A percentile compares a stretch with the other conserved stretches of the same genome.
Evolutionary conservation across 1,140 invertebrate genomes (phyloP).

Genomic region (Caenorhabditis latens): DNA sequence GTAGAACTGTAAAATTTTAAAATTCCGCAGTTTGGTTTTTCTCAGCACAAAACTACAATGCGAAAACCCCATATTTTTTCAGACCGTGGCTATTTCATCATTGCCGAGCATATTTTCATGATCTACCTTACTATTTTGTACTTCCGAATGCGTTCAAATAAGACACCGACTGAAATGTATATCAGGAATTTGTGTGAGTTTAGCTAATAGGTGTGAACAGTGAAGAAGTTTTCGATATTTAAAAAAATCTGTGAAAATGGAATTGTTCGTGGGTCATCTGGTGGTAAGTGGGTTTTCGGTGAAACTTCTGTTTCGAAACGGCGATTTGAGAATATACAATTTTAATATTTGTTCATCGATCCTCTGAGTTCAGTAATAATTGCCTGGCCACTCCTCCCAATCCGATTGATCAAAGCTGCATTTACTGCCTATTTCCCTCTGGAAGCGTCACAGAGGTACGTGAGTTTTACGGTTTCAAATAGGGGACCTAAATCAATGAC

Average conservation of each 20-base stretch:
- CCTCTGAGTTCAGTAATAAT: background rate
- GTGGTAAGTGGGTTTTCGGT: too few species aligned
- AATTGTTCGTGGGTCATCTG: too few species aligned
- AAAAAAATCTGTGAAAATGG: too few species aligned
- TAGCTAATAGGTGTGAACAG: background rate
- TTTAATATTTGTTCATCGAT: too few species aligned
- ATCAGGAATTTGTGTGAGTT: slow-evolving; percentile 25
- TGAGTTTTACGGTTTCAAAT: too few species aligned
- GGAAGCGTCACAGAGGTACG: slow-evolving; percentile 25
- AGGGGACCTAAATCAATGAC: background rate
- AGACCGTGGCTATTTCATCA: background rate
- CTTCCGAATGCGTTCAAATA: slow-evolving; percentile 22
- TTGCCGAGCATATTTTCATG: background rate
- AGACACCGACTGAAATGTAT: slow-evolving; percentile 52
- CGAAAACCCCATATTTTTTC: background rate
- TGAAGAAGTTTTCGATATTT: too few species aligned
- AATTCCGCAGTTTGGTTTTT: too few species aligned
- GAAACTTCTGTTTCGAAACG: too few species aligned
- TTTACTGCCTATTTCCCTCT: slow-evolving; percentile 5
- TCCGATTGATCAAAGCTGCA: background rate
- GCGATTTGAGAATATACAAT: too few species aligned
- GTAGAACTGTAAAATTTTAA: too few species aligned
- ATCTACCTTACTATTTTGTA: slow-evolving; percentile 17
- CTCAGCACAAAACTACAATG: too few species aligned
- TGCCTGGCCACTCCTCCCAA: slow-evolving; percentile 13